Conservation (phyloP, 2,113 vertebrate genomes). For the Dromiciops gliroides region DNA sequence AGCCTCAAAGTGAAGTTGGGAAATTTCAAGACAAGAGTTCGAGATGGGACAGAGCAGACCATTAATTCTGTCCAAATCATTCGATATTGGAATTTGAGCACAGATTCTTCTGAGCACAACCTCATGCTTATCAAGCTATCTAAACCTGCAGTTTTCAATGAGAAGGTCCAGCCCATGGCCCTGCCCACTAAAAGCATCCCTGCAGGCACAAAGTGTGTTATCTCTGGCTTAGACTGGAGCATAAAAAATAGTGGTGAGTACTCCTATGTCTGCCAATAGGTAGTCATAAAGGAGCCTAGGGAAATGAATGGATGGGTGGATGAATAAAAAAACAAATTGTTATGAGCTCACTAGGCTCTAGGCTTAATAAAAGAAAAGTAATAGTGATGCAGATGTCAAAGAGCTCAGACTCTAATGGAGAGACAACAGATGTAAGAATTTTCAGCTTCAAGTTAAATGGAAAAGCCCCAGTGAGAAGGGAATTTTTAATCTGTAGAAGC, state of each 20-base stretch:
- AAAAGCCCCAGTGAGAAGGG: background rate
- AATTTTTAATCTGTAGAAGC: background rate
- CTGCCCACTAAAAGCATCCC: constrained; percentile 83
- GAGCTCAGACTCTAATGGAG: background rate
- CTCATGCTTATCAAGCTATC: constrained; percentile 89
- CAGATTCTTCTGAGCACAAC: constrained; percentile 86
- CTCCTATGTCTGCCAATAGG: background rate
- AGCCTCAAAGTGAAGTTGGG: constrained; percentile 78
- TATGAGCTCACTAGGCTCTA: background rate
- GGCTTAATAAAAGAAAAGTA: background rate
- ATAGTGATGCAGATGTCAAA: background rate
- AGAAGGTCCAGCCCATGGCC: constrained; percentile 82
- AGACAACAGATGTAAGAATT: background rate
- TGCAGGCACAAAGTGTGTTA: constrained; percentile 84
- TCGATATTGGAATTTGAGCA: constrained; percentile 69
- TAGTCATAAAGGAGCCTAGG: background rate
- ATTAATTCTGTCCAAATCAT: constrained; percentile 73
- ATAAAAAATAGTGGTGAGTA: constrained; percentile 81
- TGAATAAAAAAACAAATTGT: background rate
- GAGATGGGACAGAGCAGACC: constrained; percentile 78
- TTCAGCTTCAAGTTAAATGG: background rate
- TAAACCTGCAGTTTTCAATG: constrained; percentile 81
- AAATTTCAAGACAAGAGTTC: constrained; percentile 70
- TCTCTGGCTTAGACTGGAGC: constrained; percentile 91
- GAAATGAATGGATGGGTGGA: background rate